Base-by-base conservation (phyloP, 2,888 invertebrate genomes). In the Slavum lentiscoides region DNA sequence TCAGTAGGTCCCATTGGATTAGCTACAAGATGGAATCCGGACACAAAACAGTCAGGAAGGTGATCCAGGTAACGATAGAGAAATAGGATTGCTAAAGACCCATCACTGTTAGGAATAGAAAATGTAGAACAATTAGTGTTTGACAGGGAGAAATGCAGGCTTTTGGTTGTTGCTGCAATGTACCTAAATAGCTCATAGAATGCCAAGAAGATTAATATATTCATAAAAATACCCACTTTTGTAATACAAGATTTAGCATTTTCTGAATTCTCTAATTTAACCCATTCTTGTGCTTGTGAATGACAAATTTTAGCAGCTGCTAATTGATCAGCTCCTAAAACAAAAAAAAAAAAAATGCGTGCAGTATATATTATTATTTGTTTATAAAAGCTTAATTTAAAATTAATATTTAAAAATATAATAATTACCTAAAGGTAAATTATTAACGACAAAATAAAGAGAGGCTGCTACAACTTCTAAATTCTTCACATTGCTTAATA, bases 301-400 rank as follows among this genome's bases (percentile, higher is more conserved):
- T 87, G 88, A 84, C 89, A 88, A 82, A 88, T 85, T 84, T 87
- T 85, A 11, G 88, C 87, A 17, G 88, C 88, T 62, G 86, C 86
- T 5, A 89, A 88, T 85, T 88, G 88, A 85, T 89, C 89, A 13
- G 88, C 88, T 58, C 89, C 88, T 86, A 69, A 59, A 68, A 70
- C 2, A 72, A 74, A 55, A n/a, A n/a, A n/a, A n/a, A n/a, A n/a
- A n/a, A n/a, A n/a, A n/a, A n/a, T n/a, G n/a, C 39, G 7, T 9
- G 43, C 13, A 39, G 21, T 37, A 58, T n/a, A 30, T 30, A 30
- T 30, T 2, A 30, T 30, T 30, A 30, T 30, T 30, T 30, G 30
- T 30, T n/a, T 59, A 68, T 75, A 39, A 17, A 30, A 30, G 4
- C 39, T 53, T 8, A 69, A 66, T 9, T 23, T 53, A 30, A 69